Evolutionary conservation across 1,140 invertebrate species (phyloP), one percentile per base, ranked within the genome.

Genomic region (Marisa cornuarietis): DNA sequence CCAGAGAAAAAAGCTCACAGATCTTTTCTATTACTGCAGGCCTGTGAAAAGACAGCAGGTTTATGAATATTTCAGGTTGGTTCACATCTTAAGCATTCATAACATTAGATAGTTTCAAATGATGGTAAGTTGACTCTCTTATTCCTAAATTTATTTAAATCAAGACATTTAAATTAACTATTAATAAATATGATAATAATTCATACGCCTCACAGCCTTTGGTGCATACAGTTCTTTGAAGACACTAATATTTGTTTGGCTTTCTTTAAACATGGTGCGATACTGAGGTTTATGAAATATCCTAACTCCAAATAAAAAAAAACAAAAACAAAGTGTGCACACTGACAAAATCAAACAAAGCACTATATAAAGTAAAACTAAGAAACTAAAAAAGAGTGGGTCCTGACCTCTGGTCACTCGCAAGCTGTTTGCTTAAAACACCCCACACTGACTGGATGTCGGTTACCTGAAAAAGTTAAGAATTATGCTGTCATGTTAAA

Each of bases 1-100:
- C 86, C 61, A 90, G 79, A 13, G 88, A 86, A 71, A 90, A 83
- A 63, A 90, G 80, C n/a, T 83, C 75, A 86, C 89, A 90, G 14
- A 89, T 84, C 54, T 84, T 85, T 51, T 81, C 82, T 11, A 87
- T 79, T 10, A 90, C 87, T 49, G 85, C 81, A 31, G 83, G 79
- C 74, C 88, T 88, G 82, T 75, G 84, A 83, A 42, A 52, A 79
- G 71, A 68, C 61, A 71, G 2, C 52, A 76, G 54, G 31, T 10
- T 22, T 14, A 42, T 42, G 31, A 42, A 2, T 42, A 42, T 42
- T 42, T 42, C 31, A 42, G 31, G 31, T 42, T 42, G 31, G 31
- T 42, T 4, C 31, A 42, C 31, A 42, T 2, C 6, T 42, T 42
- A 4, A 42, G 18, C 42, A 65, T 22, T 18, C 24, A n/a, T 22